phyloP scores from a whole-genome alignment of 37 sponge, comb jelly and placozoan genomes.

The Bolinopsis microptera region DNA sequence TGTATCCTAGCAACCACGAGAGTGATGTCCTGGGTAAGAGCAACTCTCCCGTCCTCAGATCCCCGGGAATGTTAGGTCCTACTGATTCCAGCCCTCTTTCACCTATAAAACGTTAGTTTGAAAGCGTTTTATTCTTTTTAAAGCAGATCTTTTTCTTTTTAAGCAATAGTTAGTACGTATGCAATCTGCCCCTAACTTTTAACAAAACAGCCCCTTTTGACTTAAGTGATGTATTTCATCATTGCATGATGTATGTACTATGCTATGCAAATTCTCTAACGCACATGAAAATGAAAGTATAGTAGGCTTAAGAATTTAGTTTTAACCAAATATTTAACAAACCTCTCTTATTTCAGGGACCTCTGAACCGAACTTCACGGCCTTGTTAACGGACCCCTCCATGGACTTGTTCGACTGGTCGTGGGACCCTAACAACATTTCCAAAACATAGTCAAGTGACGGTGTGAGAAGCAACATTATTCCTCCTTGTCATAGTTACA shows the following conservation, averaged over 20 bases:
- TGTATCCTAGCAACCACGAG: not conserved
- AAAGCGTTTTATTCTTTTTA: too few species aligned
- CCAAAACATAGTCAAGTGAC: not conserved
- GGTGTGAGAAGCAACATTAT: constrained; percentile 1
- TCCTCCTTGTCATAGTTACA: not conserved
- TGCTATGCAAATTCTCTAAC: too few species aligned
- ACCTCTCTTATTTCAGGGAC: constrained; percentile 23
- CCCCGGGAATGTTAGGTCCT: constrained; percentile 18
- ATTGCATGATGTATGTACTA: too few species aligned
- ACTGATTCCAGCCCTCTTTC: constrained; percentile 46
- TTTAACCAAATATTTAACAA: not conserved
- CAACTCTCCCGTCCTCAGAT: constrained; percentile 18
- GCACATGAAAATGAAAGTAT: too few species aligned
- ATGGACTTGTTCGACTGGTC: constrained; percentile 62
- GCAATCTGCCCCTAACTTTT: too few species aligned
- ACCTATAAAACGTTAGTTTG: constrained; percentile 61
- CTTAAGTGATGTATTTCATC: too few species aligned
- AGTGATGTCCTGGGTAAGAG: constrained; percentile 38
- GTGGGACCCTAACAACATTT: constrained; percentile 62
- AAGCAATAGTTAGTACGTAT: too few species aligned
- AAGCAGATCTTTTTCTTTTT: too few species aligned
- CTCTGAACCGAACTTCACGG: constrained; percentile 63
- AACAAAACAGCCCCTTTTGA: too few species aligned
- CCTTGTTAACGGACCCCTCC: constrained; percentile 37
- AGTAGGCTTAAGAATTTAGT: too few species aligned